Evolutionary conservation across 2,113 vertebrate species (phyloP).

Genomic region (Festucalex cinctus): DNA sequence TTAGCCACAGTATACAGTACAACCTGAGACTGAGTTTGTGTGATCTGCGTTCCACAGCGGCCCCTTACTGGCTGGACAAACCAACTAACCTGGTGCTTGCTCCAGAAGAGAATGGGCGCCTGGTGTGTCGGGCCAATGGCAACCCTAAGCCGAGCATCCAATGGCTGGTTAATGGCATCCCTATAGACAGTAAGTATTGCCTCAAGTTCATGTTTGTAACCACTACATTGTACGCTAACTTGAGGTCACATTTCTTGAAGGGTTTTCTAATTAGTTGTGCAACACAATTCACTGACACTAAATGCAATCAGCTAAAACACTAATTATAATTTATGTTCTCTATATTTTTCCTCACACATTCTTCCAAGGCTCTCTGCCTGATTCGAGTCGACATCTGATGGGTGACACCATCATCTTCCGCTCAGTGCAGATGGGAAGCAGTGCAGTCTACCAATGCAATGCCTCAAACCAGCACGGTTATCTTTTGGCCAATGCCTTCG

Average conservation of each 20-base stretch:
- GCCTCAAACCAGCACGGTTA: constrained; percentile 95
- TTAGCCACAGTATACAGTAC: no score
- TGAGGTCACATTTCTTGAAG: background rate
- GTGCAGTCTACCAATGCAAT: constrained; percentile 94
- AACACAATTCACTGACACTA: background rate
- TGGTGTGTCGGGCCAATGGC: constrained; percentile 90
- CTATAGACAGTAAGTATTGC: constrained; percentile 78
- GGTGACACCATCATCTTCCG: constrained; percentile 92
- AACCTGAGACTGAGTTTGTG: background rate
- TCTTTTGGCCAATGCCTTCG: constrained; percentile 90
- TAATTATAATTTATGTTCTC: background rate
- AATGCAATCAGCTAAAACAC: background rate
- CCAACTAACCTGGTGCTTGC: constrained; percentile 89
- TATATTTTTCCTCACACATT: background rate
- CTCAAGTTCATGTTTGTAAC: background rate
- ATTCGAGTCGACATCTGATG: constrained; percentile 77
- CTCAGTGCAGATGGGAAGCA: constrained; percentile 88
- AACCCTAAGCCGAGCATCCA: constrained; percentile 92
- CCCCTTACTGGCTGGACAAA: constrained; percentile 93
- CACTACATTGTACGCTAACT: background rate
- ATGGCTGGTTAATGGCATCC: constrained; percentile 89
- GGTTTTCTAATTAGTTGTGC: background rate
- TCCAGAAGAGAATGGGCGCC: constrained; percentile 84
- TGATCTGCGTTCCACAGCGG: constrained; percentile 71
- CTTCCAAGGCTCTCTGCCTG: constrained; percentile 69